Evolutionary conservation across 2,797 vertebrate genomes (phyloP), one percentile per base, ranked within the genome.

Genomic region (Odontamblyopus lacepedii): DNA sequence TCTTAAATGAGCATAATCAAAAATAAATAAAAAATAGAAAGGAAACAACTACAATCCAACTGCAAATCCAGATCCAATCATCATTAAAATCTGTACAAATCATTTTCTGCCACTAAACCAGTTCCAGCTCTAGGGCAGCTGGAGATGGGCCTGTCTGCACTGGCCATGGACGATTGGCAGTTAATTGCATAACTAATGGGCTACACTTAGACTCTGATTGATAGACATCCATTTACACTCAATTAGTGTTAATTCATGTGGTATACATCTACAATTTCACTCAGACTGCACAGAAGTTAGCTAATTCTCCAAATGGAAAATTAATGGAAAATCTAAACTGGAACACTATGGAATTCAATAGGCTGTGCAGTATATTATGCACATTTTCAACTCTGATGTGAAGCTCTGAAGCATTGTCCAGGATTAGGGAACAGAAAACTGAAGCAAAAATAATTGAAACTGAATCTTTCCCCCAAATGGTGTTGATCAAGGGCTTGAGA

Each of bases 371-470:
- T 15, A 32, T 11, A 61, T 16, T 30, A 15, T 61, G 8, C 23
- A 16, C 9, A 11, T 38, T 23, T 63, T n/a, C 19, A 63, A 41
- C 2, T 1, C 35, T 38, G 8, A 38, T 48, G 13, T 48, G 48
- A 48, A 50, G 63, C 41, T 50, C 23, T 9, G 26, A 66, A 29
- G 18, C 11, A 19, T 2, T 18, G 5, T 15, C 35, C 15, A 29
- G 26, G 41, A 50, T 48, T 48, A 66, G 41, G n/a, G 18, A 32
- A 13, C 19, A 35, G 12, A 29, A 67, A 11, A 65, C 3, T 6
- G 2, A 15, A 56, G 19, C 32, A 27, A 51, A 61, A 19, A 30
- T 62, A 60, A 78, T 5, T 77, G 15, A 72, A 77, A 68, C 26
- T 50, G 27, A 51, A 68, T 57, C n/a, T 56, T 38, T 61, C 55